phyloP scores from a whole-genome alignment of 1,140 invertebrate species.

The Orius insidiosus region DNA sequence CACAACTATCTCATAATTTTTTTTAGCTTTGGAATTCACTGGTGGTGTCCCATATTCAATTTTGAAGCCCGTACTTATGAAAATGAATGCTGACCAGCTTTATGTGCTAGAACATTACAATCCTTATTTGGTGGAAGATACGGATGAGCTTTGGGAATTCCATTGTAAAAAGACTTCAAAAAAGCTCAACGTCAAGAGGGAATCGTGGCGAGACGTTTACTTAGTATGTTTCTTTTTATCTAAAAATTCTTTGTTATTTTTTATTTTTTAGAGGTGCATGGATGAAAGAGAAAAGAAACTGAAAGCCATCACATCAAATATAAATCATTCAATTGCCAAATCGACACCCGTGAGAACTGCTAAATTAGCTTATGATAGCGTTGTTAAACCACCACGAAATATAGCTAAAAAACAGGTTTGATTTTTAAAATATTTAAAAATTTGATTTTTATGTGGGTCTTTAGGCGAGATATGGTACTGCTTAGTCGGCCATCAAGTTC shows the following conservation, averaged over 20 bases:
- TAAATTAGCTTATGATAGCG: constrained; percentile 73
- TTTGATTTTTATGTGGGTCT: constrained; percentile 5
- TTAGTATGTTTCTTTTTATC: too few species aligned
- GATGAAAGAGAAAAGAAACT: constrained; percentile 74
- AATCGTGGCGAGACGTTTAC: constrained; percentile 81
- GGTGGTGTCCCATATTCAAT: constrained; percentile 85
- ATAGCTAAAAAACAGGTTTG: constrained; percentile 28
- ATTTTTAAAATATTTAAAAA: background rate
- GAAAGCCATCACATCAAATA: constrained; percentile 60
- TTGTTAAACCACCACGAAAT: constrained; percentile 71
- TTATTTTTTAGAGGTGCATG: constrained; percentile 48
- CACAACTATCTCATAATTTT: constrained; percentile 14
- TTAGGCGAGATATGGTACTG: constrained; percentile 18
- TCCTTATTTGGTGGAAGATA: constrained; percentile 74
- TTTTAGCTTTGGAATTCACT: constrained; percentile 67
- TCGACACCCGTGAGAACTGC: constrained; percentile 62
- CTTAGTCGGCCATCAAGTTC: background rate
- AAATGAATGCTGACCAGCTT: constrained; percentile 66
- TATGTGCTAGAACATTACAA: constrained; percentile 77
- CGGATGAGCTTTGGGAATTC: constrained; percentile 70
- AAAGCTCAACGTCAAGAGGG: constrained; percentile 54
- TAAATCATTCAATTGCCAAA: constrained; percentile 57
- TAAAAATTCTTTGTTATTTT: too few species aligned
- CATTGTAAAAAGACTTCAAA: constrained; percentile 67
- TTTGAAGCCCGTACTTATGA: constrained; percentile 76